These are phyloP conservation scores for Acleris sparsana DNA, from an alignment of 2,888 invertebrate species.

Conservation along the genomic window DNA sequence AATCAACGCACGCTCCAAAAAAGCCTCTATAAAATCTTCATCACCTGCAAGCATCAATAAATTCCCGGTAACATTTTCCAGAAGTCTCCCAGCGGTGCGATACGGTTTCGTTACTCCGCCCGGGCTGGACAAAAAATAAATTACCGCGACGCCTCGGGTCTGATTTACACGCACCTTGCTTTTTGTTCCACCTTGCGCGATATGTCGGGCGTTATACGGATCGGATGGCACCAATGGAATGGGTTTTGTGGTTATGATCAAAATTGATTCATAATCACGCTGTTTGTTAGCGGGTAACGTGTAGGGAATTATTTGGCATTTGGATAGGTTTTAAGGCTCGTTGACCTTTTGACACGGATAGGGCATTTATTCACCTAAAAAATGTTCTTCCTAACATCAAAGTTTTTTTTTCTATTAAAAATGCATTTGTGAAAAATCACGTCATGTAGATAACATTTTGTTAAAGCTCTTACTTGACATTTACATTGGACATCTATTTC, in stretches of 20 bases:
- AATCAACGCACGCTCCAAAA: slow-evolving; percentile 1
- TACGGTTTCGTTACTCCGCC: slow-evolving; percentile 33
- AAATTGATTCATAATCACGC: no score
- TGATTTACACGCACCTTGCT: slow-evolving; percentile 34
- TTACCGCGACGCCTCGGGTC: slow-evolving; percentile 26
- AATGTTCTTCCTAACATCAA: no score
- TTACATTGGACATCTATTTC: no score
- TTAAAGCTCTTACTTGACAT: no score
- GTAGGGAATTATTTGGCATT: no score
- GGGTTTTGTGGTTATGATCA: background rate
- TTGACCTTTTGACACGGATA: no score
- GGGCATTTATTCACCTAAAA: no score
- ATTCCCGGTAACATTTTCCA: slow-evolving; percentile 34
- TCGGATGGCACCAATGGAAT: slow-evolving; percentile 19
- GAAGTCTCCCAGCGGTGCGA: slow-evolving; percentile 35
- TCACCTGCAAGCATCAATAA: slow-evolving; percentile 32
- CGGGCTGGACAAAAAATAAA: slow-evolving; percentile 36
- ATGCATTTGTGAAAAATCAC: no score
- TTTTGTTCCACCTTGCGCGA: slow-evolving; percentile 29
- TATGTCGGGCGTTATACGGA: slow-evolving; percentile 29
- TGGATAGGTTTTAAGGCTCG: no score
- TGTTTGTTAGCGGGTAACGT: no score
- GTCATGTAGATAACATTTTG: no score
- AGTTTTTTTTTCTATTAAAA: no score
- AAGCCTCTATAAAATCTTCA: slow-evolving; percentile 31